A percentile compares a stretch with the other conserved stretches of the same genome.
These are phyloP conservation scores for Apantesis nais DNA, from an alignment of 2,888 invertebrate genomes.

Conservation along the genomic window DNA sequence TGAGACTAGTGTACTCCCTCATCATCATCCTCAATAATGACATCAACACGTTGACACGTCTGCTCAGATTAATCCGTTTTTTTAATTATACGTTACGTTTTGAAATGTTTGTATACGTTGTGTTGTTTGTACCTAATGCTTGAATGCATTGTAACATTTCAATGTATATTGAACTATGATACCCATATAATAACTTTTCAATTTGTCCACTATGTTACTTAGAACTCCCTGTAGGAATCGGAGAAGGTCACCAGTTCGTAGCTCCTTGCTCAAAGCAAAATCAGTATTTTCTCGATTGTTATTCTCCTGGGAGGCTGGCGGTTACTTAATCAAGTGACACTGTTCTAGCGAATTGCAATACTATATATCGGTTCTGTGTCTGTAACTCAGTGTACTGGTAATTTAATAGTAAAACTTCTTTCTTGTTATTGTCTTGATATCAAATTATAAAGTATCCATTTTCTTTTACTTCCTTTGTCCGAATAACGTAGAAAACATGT, in stretches of 20 bases:
- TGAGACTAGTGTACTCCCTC: no score
- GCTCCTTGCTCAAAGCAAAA: neutral
- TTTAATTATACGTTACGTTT: no score
- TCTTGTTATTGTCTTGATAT: neutral
- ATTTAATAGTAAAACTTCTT: neutral
- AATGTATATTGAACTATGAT: neutral
- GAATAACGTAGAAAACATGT: no score
- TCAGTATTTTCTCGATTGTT: constrained; percentile 9
- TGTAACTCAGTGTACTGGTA: neutral
- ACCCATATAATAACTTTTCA: no score
- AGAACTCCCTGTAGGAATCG: neutral
- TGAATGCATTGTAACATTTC: neutral
- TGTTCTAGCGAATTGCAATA: constrained; percentile 5
- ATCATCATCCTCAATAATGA: no score
- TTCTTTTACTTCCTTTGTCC: no score
- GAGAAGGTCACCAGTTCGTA: neutral
- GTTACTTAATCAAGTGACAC: constrained; percentile 15
- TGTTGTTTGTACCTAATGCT: neutral
- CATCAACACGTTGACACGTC: no score
- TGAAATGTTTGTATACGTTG: no score
- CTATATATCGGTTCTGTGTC: neutral
- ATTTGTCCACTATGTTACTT: neutral
- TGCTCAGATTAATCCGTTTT: neutral
- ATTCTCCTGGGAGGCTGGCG: constrained; percentile 6
- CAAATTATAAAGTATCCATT: neutral